Evolutionary conservation across 2,888 invertebrate species (phyloP).

Genomic region (Nymphalis c-album): DNA sequence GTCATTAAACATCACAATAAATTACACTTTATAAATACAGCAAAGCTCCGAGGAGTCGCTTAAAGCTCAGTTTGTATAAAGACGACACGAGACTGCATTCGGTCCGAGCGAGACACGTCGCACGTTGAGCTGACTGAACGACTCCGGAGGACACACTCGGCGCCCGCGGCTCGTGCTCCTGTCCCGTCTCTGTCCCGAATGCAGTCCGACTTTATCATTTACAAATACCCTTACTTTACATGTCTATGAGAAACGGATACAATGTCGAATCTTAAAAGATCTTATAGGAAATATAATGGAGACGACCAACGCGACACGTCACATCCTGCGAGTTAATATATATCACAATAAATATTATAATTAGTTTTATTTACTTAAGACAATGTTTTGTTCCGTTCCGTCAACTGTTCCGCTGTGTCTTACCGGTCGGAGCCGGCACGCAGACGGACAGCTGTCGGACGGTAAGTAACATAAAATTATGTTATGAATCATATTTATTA

Average conservation of each 20-base stretch:
- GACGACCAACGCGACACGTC: neutral
- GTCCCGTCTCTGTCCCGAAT: slow-evolving; percentile 20
- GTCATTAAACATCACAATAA: slow-evolving; percentile 34
- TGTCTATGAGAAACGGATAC: slow-evolving; percentile 34
- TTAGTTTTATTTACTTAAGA: too few relatives aligned
- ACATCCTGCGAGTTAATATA: too few relatives aligned
- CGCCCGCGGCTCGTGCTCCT: slow-evolving; percentile 1
- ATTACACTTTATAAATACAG: slow-evolving; percentile 36
- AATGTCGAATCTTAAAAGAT: slow-evolving; percentile 10
- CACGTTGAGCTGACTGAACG: neutral
- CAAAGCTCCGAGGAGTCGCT: slow-evolving; percentile 37
- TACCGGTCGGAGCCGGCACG: too few relatives aligned
- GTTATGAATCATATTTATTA: too few relatives aligned
- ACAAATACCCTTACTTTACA: slow-evolving; percentile 34
- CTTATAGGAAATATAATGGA: slow-evolving; percentile 5
- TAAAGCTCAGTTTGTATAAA: slow-evolving; percentile 45
- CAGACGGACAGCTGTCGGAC: too few relatives aligned
- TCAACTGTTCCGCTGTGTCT: too few relatives aligned
- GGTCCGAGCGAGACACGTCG: neutral
- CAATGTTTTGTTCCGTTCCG: too few relatives aligned
- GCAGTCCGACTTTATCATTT: slow-evolving; percentile 31
- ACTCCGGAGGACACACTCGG: too few relatives aligned
- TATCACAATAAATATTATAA: too few relatives aligned
- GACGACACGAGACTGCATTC: slow-evolving; percentile 35
- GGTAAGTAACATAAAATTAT: too few relatives aligned